phyloP scores from a whole-genome alignment of 1,140 invertebrate species.

The Pseudachorutes palmiensis region DNA sequence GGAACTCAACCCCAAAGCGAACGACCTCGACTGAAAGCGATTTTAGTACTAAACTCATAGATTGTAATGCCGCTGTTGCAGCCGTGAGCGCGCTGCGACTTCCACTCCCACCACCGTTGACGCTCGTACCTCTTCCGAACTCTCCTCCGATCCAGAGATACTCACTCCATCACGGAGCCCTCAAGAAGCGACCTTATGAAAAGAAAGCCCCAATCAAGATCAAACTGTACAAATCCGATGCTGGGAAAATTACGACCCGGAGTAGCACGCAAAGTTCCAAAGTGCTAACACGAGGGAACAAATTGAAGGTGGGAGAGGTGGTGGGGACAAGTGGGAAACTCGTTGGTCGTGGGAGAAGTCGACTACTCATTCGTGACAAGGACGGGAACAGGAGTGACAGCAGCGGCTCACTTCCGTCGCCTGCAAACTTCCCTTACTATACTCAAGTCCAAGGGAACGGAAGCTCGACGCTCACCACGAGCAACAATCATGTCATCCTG shows the following conservation, averaged over 20 bases:
- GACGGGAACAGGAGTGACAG: constrained; percentile 27
- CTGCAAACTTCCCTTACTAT: constrained; percentile 19
- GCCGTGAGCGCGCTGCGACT: constrained; percentile 33
- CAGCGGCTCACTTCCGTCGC: constrained; percentile 15
- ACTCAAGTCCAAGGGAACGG: constrained; percentile 5
- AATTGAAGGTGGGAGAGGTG: neutral
- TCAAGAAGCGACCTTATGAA: constrained; percentile 14
- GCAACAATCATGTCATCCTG: constrained; percentile 14
- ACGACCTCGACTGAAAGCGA: neutral
- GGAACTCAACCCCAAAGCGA: neutral
- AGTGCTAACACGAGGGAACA: neutral
- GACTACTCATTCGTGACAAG: constrained; percentile 13
- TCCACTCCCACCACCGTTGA: neutral
- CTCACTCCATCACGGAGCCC: constrained; percentile 20
- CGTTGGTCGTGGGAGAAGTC: constrained; percentile 22
- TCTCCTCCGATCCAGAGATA: neutral
- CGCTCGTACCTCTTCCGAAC: constrained; percentile 10
- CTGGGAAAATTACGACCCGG: constrained; percentile 25
- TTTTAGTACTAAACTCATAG: constrained; percentile 21
- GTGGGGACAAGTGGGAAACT: constrained; percentile 3
- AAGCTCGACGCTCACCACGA: constrained; percentile 10
- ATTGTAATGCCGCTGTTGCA: constrained; percentile 31
- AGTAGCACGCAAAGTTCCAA: constrained; percentile 11
- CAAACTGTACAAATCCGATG: constrained; percentile 4
- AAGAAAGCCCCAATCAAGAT: neutral